Evolutionary conservation across 2,888 invertebrate genomes (phyloP).

Genomic region (Sarcophaga caerulescens): DNA sequence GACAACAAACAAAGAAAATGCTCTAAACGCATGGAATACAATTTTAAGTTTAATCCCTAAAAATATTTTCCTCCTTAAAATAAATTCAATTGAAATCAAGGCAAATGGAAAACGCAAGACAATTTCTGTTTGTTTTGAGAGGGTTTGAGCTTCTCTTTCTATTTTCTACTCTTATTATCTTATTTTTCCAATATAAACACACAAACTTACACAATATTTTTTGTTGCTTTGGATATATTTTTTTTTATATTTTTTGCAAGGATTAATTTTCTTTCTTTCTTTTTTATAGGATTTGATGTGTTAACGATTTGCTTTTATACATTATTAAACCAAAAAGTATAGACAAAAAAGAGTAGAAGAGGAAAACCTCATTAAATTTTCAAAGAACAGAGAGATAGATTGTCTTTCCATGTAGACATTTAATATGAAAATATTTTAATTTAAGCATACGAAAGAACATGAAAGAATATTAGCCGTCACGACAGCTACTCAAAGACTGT

Average conservation of each 20-base stretch:
- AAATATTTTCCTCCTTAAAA: conserved; percentile 42
- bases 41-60: conserved; percentile 53
- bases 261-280: not conserved
- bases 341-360: not conserved
- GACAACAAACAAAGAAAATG: conserved; percentile 4
- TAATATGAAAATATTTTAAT: conserved; percentile 19
- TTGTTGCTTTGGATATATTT: not conserved
- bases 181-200: not conserved
- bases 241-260: not conserved
- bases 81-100: conserved; percentile 32
- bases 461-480: not conserved
- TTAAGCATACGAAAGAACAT: not conserved
- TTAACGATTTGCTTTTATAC: conserved; percentile 21
- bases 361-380: conserved; percentile 33
- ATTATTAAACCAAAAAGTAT: not conserved
- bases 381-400: conserved; percentile 15
- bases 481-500: not conserved
- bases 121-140: conserved; percentile 1
- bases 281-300: conserved; percentile 25
- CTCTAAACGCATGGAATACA: conserved; percentile 38
- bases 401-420: conserved; percentile 7
- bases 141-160: not conserved
- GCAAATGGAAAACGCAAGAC: conserved; percentile 9
- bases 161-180: not conserved
- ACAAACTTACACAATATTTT: not conserved